phyloP scores from a whole-genome alignment of 2,888 invertebrate species.

The Mermis nigrescens region DNA sequence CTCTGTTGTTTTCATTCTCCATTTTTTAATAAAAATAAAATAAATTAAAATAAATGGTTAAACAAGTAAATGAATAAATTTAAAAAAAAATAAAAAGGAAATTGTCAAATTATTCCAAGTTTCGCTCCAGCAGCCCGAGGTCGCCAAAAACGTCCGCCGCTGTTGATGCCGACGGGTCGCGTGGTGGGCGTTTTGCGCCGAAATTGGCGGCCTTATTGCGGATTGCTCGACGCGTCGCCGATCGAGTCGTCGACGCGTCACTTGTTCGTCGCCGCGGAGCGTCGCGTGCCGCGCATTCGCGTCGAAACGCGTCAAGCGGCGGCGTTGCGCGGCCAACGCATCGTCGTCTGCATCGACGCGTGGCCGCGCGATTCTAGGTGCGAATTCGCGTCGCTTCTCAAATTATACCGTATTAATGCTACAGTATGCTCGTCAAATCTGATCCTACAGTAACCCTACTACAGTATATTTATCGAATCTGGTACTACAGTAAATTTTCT shows the following conservation, averaged over 20 bases:
- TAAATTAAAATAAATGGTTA: too few species aligned
- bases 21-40: too few species aligned
- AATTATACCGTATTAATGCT: too few species aligned
- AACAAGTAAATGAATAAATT: constrained; percentile 16
- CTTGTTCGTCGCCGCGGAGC: constrained; percentile 80
- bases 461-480: too few species aligned
- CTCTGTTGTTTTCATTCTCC: too few species aligned
- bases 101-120: neutral
- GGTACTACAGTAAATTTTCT: too few species aligned
- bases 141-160: constrained; percentile 15
- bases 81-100: neutral
- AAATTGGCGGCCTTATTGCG: constrained; percentile 95
- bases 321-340: constrained; percentile 53
- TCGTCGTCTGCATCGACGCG: constrained; percentile 82
- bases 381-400: too few species aligned
- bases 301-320: constrained; percentile 81
- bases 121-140: neutral
- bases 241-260: constrained; percentile 42
- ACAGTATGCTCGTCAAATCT: too few species aligned
- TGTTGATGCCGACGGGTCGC: constrained; percentile 46
- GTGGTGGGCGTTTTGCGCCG: constrained; percentile 84
- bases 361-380: constrained; percentile 86
- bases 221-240: constrained; percentile 53
- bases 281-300: constrained; percentile 73
- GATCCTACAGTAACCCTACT: too few species aligned